Base-by-base conservation (phyloP, 2,888 invertebrate genomes). In the Choreutis nemorana region DNA sequence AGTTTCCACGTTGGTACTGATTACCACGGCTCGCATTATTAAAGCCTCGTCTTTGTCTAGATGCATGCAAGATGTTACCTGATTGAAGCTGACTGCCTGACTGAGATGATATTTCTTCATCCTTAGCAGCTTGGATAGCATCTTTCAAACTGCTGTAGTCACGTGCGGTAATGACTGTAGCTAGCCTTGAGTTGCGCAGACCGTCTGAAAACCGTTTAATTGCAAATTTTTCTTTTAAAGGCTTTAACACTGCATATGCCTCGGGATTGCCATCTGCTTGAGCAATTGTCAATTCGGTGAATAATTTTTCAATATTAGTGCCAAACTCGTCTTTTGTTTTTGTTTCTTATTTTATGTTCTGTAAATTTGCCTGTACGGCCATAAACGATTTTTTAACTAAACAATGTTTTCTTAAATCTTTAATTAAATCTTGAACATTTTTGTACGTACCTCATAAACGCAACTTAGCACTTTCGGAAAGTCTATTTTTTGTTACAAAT, bases 161-260 rank as follows among this genome's bases (percentile, higher is more conserved):
- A 7, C 34, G 29, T 2, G 39, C 36, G 3, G 36, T 18, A 8
- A 42, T 28, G 16, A 37, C 37, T 2, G 38, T 45, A 10, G 34
- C 31, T 4, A 43, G 11, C 6, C 39, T 32, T 18, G 29, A 24
- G 23, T 38, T 35, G 12, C 40, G 23, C 25, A 43, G 29, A 1
- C 40, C 40, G 12, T 39, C 37, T 4, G 36, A 7, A 27, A 35
- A 35, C 18, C 28, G 16, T 28, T 35, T 35, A 14, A 32, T 30
- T 9, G 32, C 35, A n/a, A 24, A 14, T 15, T 27, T 29, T 23
- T 34, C 34, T 16, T 34, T 34, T 7, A 34, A 2, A 3, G 29
- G 15, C 3, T 22, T 29, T 6, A 29, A 18, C 4, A 20, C n/a
- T 27, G 18, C 18, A 16, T 27, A 27, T 18, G 13, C 20, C n/a